Percentiles rank a stretch among this genome's conserved stretches.
Conservation (phyloP, 2,888 invertebrate species). For the Uropetala carovei region DNA sequence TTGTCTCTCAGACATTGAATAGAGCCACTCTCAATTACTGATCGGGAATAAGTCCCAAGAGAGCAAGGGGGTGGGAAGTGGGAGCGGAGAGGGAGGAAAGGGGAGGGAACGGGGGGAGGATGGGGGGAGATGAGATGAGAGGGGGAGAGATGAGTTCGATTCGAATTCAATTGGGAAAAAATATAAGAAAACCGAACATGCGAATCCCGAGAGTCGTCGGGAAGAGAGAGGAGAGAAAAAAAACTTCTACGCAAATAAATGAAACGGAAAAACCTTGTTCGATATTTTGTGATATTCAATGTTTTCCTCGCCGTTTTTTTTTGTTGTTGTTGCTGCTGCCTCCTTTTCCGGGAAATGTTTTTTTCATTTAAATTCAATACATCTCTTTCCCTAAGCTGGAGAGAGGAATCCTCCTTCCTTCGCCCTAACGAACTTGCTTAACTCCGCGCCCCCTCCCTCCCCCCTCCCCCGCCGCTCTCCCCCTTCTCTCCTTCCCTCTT, state of each 20-base stretch:
- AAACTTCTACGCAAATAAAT: not conserved
- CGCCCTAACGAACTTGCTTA: slow-evolving; percentile 36
- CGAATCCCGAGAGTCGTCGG: not conserved
- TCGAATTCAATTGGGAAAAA: slow-evolving; percentile 35
- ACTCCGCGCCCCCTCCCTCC: too few species aligned
- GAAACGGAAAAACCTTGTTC: slow-evolving; percentile 49
- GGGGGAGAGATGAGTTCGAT: not conserved
- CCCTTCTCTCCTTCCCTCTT: not conserved
- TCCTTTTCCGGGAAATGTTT: not conserved
- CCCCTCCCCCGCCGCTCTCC: too few species aligned
- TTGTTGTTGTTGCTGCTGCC: not conserved
- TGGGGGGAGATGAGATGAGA: not conserved
- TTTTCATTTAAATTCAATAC: slow-evolving; percentile 52
- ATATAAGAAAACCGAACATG: not conserved
- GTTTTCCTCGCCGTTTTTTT: not conserved
- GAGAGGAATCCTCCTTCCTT: not conserved
- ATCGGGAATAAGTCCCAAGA: slow-evolving; percentile 49
- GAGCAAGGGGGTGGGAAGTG: too few species aligned
- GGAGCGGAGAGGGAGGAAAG: too few species aligned
- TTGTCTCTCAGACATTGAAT: not conserved
- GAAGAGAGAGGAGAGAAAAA: slow-evolving; percentile 33
- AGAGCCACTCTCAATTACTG: slow-evolving; percentile 14
- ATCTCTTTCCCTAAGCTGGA: not conserved
- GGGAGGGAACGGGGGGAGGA: too few species aligned
- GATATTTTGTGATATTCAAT: slow-evolving; percentile 1